phyloP scores from a whole-genome alignment of 2,888 invertebrate genomes.

The Drosophila meridiana region DNA sequence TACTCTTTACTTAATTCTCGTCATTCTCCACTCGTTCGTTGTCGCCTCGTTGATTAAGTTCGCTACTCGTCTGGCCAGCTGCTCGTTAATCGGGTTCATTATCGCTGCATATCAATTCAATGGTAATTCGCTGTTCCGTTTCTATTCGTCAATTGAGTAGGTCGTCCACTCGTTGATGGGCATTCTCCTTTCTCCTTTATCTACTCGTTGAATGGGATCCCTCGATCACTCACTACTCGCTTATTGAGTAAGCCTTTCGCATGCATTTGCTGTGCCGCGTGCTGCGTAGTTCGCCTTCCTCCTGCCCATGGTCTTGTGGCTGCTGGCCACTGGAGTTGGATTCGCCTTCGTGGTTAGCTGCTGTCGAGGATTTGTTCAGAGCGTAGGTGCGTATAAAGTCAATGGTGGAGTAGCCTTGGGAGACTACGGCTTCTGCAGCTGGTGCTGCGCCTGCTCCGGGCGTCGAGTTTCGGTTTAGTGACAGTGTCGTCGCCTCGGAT shows the following conservation, averaged over 20 bases:
- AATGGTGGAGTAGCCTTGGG: constrained; percentile 87
- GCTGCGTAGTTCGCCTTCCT: constrained; percentile 91
- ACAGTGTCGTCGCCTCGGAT: constrained; percentile 5
- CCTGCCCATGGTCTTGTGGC: constrained; percentile 87
- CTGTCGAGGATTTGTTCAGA: constrained; percentile 88
- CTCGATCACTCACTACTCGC: constrained; percentile 84
- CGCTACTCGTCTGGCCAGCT: neutral
- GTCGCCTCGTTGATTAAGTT: neutral
- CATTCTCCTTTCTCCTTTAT: neutral
- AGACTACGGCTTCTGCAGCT: constrained; percentile 31
- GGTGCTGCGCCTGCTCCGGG: neutral
- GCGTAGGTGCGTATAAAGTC: constrained; percentile 98
- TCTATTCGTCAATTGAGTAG: neutral
- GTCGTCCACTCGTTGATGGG: neutral
- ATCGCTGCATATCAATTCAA: neutral
- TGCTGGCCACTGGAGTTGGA: constrained; percentile 82
- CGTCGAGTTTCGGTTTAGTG: constrained; percentile 22
- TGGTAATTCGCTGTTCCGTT: neutral
- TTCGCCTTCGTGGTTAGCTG: constrained; percentile 56
- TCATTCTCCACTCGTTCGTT: neutral
- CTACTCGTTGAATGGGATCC: neutral
- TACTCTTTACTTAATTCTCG: neutral
- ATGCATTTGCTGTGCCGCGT: constrained; percentile 92
- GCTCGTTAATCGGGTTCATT: neutral
- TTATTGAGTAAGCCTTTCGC: constrained; percentile 87